A percentile compares a stretch with the other conserved stretches of the same genome.
Evolutionary conservation across 1,140 invertebrate genomes (phyloP).

Genomic region (Galleria mellonella): DNA sequence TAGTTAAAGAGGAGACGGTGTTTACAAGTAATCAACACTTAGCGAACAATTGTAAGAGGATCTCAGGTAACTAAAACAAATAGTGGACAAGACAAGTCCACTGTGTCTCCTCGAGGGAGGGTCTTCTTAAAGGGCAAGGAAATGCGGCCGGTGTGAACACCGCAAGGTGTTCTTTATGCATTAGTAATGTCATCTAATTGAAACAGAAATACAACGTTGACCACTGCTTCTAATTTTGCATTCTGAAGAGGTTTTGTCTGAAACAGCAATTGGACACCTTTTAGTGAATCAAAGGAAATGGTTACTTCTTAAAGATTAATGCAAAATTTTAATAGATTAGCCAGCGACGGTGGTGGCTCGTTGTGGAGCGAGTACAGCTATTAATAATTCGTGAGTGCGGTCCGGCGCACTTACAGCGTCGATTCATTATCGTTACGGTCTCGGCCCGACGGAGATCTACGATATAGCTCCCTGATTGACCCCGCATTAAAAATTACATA

Average conservation of each 20-base stretch:
- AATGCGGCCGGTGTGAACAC: slow-evolving; percentile 39
- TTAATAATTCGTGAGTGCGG: slow-evolving; percentile 66
- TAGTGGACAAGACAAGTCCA: slow-evolving; percentile 55
- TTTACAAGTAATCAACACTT: slow-evolving; percentile 70
- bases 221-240: slow-evolving; percentile 35
- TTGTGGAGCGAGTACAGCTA: slow-evolving; percentile 26
- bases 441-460: slow-evolving; percentile 61
- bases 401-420: slow-evolving; percentile 54
- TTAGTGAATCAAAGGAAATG: slow-evolving; percentile 5
- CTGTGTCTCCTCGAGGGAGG: slow-evolving; percentile 40
- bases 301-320: slow-evolving; percentile 10
- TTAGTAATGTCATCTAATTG: slow-evolving; percentile 63
- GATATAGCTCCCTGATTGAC: slow-evolving; percentile 71
- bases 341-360: slow-evolving; percentile 4
- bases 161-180: slow-evolving; percentile 59
- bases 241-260: slow-evolving; percentile 13
- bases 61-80: slow-evolving; percentile 60
- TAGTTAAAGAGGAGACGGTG: slow-evolving; percentile 38
- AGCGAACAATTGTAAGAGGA: slow-evolving; percentile 59
- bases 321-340: slow-evolving; percentile 22
- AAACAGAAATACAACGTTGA: slow-evolving; percentile 50
- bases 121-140: slow-evolving; percentile 59
- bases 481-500: slow-evolving; percentile 74
- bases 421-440: slow-evolving; percentile 70
- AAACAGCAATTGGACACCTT: slow-evolving; percentile 8